Conservation (phyloP, 2,888 invertebrate genomes). For the Merodon equestris region DNA sequence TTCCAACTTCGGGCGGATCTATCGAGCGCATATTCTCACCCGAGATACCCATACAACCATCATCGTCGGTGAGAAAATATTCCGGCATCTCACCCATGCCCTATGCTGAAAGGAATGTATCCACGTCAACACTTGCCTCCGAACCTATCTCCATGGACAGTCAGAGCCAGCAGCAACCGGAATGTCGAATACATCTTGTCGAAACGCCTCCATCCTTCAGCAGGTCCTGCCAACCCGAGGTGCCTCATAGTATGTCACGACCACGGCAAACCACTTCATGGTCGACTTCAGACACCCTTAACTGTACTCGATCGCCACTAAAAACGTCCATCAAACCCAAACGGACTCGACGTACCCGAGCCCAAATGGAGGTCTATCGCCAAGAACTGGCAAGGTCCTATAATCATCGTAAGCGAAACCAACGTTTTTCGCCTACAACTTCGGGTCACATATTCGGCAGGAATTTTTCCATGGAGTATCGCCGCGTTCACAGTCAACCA, state of each 20-base stretch:
- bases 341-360: slow-evolving; percentile 34
- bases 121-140: too few relatives aligned
- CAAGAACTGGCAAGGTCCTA: slow-evolving; percentile 11
- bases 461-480: slow-evolving; percentile 6
- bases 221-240: not conserved
- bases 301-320: not conserved
- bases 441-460: slow-evolving; percentile 1
- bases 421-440: not conserved
- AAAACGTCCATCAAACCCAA: slow-evolving; percentile 4
- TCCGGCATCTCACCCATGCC: not conserved
- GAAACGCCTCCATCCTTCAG: slow-evolving; percentile 47
- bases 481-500: slow-evolving; percentile 4
- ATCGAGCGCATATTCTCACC: not conserved
- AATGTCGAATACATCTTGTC: slow-evolving; percentile 38
- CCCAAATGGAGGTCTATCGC: slow-evolving; percentile 30
- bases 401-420: not conserved
- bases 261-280: not conserved
- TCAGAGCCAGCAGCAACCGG: slow-evolving; percentile 13
- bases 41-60: too few relatives aligned
- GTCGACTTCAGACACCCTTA: too few relatives aligned
- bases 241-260: not conserved
- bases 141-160: not conserved
- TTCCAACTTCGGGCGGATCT: not conserved
- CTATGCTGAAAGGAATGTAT: not conserved
- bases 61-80: too few relatives aligned